Evolutionary conservation across 1,140 invertebrate genomes (phyloP), one percentile per base, ranked within the genome.

Genomic region (Zaprionus capensis): DNA sequence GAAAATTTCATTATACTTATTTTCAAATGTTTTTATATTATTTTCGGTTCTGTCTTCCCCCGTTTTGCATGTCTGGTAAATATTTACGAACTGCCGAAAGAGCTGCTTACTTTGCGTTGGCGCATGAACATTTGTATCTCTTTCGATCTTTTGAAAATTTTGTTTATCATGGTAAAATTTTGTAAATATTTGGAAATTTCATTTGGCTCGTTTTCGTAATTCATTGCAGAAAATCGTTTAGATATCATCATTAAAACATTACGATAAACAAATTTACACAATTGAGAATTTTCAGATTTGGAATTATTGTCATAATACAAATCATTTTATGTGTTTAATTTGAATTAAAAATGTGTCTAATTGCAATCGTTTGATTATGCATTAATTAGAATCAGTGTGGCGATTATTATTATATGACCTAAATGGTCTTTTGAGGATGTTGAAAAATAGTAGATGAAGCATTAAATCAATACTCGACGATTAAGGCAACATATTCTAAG

Each of bases 111-210:
- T 44, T 44, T 44, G n/a, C 41, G 41, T 46, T 46, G 41, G n/a
- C n/a, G 41, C 41, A 44, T 17, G 41, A 46, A 17, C 17, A 9
- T 46, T 17, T 17, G 6, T 46, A 46, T 46, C 41, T 46, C 7
- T 46, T 46, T 46, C n/a, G 5, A 46, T 9, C n/a, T 3, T 6
- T 17, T 6, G n/a, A 46, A 46, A 46, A 17, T 17, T 38, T 46
- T 46, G 41, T 17, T 46, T 46, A 46, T 46, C 36, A 15, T 38
- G 36, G 15, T 38, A 17, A 17, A n/a, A 17, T 46, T 46, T 46
- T 46, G 41, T 46, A 46, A 46, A 46, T 46, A 46, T 46, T 46
- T 46, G n/a, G 41, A 46, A 46, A 46, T 46, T 46, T 46, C 41
- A 9, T 17, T 17, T 17, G 41, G n/a, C 17, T 17, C n/a, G n/a